Percentiles rank a stretch among this genome's conserved stretches.
Evolutionary conservation across 2,113 vertebrate species (phyloP).

Genomic region (Clarias batrachus): DNA sequence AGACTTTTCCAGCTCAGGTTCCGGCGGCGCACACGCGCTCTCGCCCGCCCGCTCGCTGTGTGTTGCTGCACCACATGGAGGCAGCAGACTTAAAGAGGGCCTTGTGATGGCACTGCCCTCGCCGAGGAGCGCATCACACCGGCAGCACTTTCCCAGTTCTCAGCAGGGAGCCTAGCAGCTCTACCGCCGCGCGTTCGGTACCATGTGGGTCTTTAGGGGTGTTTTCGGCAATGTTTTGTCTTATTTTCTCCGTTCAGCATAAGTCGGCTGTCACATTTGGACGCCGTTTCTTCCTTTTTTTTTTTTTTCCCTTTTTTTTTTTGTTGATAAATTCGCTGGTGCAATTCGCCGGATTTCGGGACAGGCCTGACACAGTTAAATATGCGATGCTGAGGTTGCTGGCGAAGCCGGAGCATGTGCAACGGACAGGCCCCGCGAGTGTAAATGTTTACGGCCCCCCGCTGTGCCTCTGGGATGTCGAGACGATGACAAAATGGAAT

Average conservation of each 20-base stretch:
- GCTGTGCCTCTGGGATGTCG: slow-evolving; percentile 77
- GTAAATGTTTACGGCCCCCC: slow-evolving; percentile 83
- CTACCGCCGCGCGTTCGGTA: slow-evolving; percentile 72
- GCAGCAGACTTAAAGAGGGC: slow-evolving; percentile 79
- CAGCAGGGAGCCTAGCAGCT: slow-evolving; percentile 81
- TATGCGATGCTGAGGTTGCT: slow-evolving; percentile 80
- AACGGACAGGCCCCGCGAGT: slow-evolving; percentile 81
- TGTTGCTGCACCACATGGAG: slow-evolving; percentile 68
- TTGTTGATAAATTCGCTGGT: slow-evolving; percentile 75
- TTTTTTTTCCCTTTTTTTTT: neutral
- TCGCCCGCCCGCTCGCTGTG: slow-evolving; percentile 41
- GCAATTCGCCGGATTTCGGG: slow-evolving; percentile 80
- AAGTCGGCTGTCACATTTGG: slow-evolving; percentile 84
- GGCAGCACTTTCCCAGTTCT: slow-evolving; percentile 83
- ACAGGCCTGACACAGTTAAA: slow-evolving; percentile 80
- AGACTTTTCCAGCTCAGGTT: neutral
- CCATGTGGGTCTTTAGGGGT: slow-evolving; percentile 81
- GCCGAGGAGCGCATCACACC: slow-evolving; percentile 75
- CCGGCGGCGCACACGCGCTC: too few relatives aligned
- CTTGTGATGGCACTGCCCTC: slow-evolving; percentile 75
- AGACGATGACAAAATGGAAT: slow-evolving; percentile 71
- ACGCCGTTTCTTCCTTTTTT: slow-evolving; percentile 60
- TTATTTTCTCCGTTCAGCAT: slow-evolving; percentile 80
- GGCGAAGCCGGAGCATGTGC: slow-evolving; percentile 78
- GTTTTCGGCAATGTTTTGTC: slow-evolving; percentile 83